Conservation (phyloP, 2,113 vertebrate species). For the Ophthalmolycus amberensis region DNA sequence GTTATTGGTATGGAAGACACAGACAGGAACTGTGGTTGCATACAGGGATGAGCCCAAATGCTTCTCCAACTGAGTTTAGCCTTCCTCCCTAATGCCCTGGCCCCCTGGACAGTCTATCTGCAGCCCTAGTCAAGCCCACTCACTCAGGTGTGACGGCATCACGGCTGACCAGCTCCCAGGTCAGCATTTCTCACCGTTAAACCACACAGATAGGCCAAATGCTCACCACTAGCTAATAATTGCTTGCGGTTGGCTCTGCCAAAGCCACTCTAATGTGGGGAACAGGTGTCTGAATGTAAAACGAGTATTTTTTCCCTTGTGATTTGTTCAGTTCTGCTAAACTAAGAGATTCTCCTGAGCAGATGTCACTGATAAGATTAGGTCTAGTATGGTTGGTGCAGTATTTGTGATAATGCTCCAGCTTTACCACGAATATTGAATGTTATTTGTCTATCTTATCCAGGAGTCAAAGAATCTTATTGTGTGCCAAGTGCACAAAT, state of each 20-base stretch:
- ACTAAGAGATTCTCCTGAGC: conserved; percentile 54
- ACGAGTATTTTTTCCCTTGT: conserved; percentile 39
- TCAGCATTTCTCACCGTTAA: conserved; percentile 76
- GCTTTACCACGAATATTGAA: conserved; percentile 54
- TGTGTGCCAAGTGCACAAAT: conserved; percentile 61
- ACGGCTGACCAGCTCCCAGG: conserved; percentile 64
- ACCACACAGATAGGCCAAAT: conserved; percentile 73
- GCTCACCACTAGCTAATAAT: conserved; percentile 71
- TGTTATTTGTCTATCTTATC: conserved; percentile 55
- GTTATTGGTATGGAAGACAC: conserved; percentile 69
- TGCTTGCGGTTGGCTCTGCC: conserved; percentile 60
- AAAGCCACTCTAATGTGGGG: conserved; percentile 58
- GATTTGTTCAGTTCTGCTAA: conserved; percentile 65
- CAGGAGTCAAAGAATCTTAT: conserved; percentile 36
- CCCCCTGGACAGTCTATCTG: conserved; percentile 48
- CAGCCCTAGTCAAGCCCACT: conserved; percentile 49
- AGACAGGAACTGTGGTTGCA: conserved; percentile 55
- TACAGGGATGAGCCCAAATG: conserved; percentile 57
- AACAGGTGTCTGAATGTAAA: conserved; percentile 63
- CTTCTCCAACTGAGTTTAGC: conserved; percentile 56
- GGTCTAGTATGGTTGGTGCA: conserved; percentile 39
- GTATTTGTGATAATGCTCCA: conserved; percentile 55
- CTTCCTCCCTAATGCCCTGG: conserved; percentile 44
- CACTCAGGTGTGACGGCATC: conserved; percentile 71
- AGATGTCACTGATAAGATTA: conserved; percentile 72